These are phyloP conservation scores for Menidia menidia DNA, from an alignment of 2,797 vertebrate species.

Conservation along the genomic window DNA sequence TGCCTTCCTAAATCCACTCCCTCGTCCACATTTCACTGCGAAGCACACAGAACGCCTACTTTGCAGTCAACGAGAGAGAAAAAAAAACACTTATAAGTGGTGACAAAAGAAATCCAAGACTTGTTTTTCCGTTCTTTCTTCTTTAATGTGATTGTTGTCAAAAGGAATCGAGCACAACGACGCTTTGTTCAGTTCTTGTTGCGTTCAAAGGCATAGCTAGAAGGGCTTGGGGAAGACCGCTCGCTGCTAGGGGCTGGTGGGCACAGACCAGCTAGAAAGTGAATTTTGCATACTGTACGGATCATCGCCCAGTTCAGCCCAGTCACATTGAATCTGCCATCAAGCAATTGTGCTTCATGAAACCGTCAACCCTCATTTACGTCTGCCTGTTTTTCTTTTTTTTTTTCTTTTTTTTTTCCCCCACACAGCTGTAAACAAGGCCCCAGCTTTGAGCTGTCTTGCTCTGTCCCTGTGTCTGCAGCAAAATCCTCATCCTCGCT, in stretches of 20 bases:
- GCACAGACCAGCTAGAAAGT: conserved; percentile 96
- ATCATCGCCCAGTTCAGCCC: conserved; percentile 98
- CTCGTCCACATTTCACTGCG: conserved; percentile 35
- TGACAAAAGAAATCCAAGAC: conserved; percentile 90
- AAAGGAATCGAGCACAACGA: conserved; percentile 91
- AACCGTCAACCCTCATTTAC: conserved; percentile 98
- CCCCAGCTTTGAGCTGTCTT: conserved; percentile 86
- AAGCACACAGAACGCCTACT: conserved; percentile 68
- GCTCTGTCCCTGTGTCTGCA: conserved; percentile 80
- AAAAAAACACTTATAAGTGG: conserved; percentile 86
- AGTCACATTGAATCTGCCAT: conserved; percentile 98
- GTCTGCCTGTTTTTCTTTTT: conserved; percentile 88
- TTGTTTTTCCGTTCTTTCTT: conserved; percentile 80
- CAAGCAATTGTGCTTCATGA: conserved; percentile 98
- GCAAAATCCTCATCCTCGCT: conserved; percentile 79
- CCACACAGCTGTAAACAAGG: conserved; percentile 91
- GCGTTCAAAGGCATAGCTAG: conserved; percentile 88
- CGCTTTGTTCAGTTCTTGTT: conserved; percentile 89
- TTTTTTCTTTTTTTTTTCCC: conserved; percentile 58
- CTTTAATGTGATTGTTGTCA: conserved; percentile 97
- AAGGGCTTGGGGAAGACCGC: conserved; percentile 87
- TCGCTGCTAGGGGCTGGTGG: conserved; percentile 93
- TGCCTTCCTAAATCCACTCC: conserved; percentile 25
- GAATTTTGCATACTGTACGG: conserved; percentile 99
- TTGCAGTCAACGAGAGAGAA: conserved; percentile 53